phyloP scores from a whole-genome alignment of 1,140 invertebrate species.

The Nymphalis io region DNA sequence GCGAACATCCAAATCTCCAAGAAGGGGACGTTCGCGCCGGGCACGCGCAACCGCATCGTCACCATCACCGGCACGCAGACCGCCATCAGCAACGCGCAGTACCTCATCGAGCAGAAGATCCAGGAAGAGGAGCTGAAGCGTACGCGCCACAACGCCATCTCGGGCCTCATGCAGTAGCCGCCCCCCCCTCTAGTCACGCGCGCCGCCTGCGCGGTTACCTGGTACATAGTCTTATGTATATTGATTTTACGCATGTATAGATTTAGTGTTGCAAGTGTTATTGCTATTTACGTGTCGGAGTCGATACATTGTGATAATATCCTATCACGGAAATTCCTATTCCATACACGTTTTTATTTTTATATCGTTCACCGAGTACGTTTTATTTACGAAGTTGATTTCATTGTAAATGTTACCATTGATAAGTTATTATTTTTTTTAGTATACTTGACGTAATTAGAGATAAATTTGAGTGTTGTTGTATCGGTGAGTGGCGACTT shows the following conservation, averaged over 20 bases:
- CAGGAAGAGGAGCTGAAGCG: constrained; percentile 96
- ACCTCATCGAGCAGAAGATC: constrained; percentile 97
- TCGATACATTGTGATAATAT: constrained; percentile 67
- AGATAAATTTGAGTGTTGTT: constrained; percentile 40
- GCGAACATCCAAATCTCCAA: constrained; percentile 99
- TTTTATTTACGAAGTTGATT: constrained; percentile 64
- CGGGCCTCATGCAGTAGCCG: constrained; percentile 84
- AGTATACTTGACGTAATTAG: constrained; percentile 51
- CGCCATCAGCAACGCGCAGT: constrained; percentile 94
- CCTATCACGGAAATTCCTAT: constrained; percentile 73
- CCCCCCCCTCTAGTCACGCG: constrained; percentile 17
- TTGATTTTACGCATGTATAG: constrained; percentile 28
- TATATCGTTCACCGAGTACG: constrained; percentile 56
- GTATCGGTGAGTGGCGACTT: constrained; percentile 40
- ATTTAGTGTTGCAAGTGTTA: constrained; percentile 42
- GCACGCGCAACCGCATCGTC: constrained; percentile 97
- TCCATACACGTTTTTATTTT: constrained; percentile 73
- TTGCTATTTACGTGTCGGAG: constrained; percentile 39
- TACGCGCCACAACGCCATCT: constrained; percentile 92
- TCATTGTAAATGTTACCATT: constrained; percentile 80
- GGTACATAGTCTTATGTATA: constrained; percentile 35
- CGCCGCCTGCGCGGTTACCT: background rate
- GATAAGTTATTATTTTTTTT: constrained; percentile 72
- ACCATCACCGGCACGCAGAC: constrained; percentile 94
- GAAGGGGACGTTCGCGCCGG: constrained; percentile 97